Percentiles rank a stretch among this genome's conserved stretches.
These are phyloP conservation scores for Cistogaster globosa DNA, from an alignment of 2,888 invertebrate species.

Conservation along the genomic window DNA sequence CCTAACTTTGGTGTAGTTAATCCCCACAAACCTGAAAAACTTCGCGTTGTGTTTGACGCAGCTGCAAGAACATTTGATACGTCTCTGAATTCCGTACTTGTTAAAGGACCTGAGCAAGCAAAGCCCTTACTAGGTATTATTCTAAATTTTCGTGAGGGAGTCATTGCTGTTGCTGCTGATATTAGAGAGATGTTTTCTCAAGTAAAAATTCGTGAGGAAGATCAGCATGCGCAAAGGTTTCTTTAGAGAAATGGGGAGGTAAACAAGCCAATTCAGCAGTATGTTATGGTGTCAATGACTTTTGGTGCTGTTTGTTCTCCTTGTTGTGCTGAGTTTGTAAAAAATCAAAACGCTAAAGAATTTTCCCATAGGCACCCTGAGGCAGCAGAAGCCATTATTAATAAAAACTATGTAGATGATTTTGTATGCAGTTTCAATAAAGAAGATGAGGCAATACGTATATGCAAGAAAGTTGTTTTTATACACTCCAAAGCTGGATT, in stretches of 20 bases:
- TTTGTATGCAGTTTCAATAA: slow-evolving; percentile 62
- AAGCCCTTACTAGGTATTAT: too few relatives aligned
- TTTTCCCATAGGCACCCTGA: slow-evolving; percentile 26
- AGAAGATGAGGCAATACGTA: slow-evolving; percentile 33
- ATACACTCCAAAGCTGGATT: slow-evolving; percentile 18
- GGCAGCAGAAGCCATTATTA: slow-evolving; percentile 41
- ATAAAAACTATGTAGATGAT: slow-evolving; percentile 68
- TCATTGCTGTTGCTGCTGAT: slow-evolving; percentile 12
- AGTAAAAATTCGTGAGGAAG: slow-evolving; percentile 34
- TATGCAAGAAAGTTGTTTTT: not conserved
- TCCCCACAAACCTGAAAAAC: slow-evolving; percentile 73
- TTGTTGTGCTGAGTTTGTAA: slow-evolving; percentile 71
- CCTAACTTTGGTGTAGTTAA: slow-evolving; percentile 76
- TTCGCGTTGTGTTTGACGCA: too few relatives aligned
- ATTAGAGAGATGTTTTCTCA: slow-evolving; percentile 56
- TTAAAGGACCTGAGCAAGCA: too few relatives aligned
- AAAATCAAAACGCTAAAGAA: slow-evolving; percentile 55
- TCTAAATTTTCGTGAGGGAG: too few relatives aligned
- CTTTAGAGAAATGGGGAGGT: slow-evolving; percentile 71
- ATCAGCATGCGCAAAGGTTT: slow-evolving; percentile 72
- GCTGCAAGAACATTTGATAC: too few relatives aligned
- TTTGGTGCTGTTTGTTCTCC: slow-evolving; percentile 73
- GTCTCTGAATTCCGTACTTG: too few relatives aligned
- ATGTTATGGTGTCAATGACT: slow-evolving; percentile 70
- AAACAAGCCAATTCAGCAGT: slow-evolving; percentile 54